Evolutionary conservation across 2,797 vertebrate species (phyloP).

Genomic region (Myotis findleyi): DNA sequence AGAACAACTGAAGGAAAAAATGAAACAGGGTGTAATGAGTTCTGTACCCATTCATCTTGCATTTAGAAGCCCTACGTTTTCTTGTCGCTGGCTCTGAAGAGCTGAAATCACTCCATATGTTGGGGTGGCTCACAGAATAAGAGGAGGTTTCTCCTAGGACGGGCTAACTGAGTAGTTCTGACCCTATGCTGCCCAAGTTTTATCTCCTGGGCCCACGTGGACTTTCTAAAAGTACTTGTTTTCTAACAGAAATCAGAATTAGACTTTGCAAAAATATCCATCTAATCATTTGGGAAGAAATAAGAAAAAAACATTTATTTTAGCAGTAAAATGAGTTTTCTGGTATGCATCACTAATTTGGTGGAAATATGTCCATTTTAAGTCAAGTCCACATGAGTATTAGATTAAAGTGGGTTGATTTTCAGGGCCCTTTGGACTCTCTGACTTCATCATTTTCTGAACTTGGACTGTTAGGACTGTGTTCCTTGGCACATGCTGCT

Average conservation of each 20-base stretch:
- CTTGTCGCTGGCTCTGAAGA: constrained; percentile 66
- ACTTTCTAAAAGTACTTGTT: constrained; percentile 50
- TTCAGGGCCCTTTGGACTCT: rapidly evolving
- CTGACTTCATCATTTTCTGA: not conserved
- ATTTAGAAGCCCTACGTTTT: constrained; percentile 62
- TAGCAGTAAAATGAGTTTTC: not conserved
- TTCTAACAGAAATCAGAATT: constrained; percentile 23
- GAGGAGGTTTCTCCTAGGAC: not conserved
- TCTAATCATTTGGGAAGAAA: constrained; percentile 41
- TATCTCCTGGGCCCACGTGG: not conserved
- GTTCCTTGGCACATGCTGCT: not conserved
- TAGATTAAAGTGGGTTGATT: not conserved
- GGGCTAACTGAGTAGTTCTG: not conserved
- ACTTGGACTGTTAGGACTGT: not conserved
- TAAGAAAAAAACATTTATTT: constrained; percentile 9
- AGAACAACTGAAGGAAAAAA: constrained; percentile 72
- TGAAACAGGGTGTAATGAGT: constrained; percentile 87
- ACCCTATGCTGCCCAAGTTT: not conserved
- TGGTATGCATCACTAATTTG: not conserved
- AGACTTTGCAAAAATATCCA: not conserved
- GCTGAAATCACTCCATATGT: constrained; percentile 73
- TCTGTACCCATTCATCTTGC: constrained; percentile 79
- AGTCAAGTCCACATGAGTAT: not conserved
- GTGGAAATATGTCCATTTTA: not conserved
- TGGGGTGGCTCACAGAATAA: not conserved